Base-by-base conservation (phyloP, 2,113 vertebrate species). In the Neolamprologus devosi region DNA sequence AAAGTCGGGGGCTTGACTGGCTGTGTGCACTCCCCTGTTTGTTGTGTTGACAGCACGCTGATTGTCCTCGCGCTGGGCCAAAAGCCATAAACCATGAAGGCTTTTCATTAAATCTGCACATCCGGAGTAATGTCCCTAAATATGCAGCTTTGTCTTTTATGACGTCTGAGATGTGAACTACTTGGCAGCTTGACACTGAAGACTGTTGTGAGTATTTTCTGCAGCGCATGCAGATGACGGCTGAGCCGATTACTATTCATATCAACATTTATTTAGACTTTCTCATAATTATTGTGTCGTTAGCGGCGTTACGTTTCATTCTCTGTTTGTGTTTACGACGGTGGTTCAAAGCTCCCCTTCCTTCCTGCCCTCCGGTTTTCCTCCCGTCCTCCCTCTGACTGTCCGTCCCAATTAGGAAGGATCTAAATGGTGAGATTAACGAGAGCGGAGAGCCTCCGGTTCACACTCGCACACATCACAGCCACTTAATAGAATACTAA, bases 361-460 rank as follows among this genome's bases (percentile, higher is more conserved):
- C 80, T 85, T 51, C 78, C 84, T 57, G 14, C 53, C 54, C 55
- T 54, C 33, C 7, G 21, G 26, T 85, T 40, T 75, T 65, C 81
- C 75, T 81, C 80, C 80, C 14, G 6, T 83, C 81, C 68, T 88
- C 81, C 33, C 0, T 80, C 88, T 54, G 85, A 55, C 75, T 45
- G 89, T 88, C 89, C 70, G 1, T 81, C 84, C 85, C 86, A 86
- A 83, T 90, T 87, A 90, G 87, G 21, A 45, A 37, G 42, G 47
- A 91, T 88, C 55, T 89, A 28, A 93, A 80, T 42, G 84, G 53
- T 23, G 84, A 81, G 90, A 85, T 90, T 84, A 88, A 88, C 70
- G 5, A 86, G 81, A 60, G 60, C 4, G 79, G 70, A 81, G 63
- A 60, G 85, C 70, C 75, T 88, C 78, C 11, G 21, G 49, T 80